These are phyloP conservation scores for Lanistes nyassanus DNA, from an alignment of 1,140 invertebrate genomes.

Conservation along the genomic window DNA sequence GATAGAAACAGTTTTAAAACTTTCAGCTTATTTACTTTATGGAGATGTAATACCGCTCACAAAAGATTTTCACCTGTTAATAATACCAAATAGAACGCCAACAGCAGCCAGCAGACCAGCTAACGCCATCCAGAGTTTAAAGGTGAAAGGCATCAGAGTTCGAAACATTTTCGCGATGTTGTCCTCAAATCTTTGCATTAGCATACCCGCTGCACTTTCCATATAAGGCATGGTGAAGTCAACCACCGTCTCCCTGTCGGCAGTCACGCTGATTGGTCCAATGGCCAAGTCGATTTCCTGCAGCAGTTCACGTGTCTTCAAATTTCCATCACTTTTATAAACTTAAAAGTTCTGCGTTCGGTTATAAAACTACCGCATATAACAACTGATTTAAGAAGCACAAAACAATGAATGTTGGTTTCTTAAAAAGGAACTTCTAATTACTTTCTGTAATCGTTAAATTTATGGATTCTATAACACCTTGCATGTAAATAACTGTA, in stretches of 20 bases:
- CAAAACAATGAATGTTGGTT: too few relatives aligned
- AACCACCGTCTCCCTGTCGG: conserved; percentile 48
- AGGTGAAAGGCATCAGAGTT: conserved; percentile 74
- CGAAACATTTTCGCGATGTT: conserved; percentile 89
- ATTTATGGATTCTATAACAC: too few relatives aligned
- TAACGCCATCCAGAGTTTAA: conserved; percentile 33
- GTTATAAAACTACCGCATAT: too few relatives aligned
- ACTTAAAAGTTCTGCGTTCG: too few relatives aligned
- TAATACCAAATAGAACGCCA: conserved; percentile 17
- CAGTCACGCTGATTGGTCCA: conserved; percentile 54
- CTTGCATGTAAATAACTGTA: too few relatives aligned
- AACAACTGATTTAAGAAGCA: too few relatives aligned
- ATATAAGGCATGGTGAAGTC: conserved; percentile 61
- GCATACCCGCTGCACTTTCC: conserved; percentile 66
- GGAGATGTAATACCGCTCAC: too few relatives aligned
- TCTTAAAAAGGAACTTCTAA: too few relatives aligned
- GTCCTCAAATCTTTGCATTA: conserved; percentile 95
- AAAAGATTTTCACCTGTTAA: conserved; percentile 16
- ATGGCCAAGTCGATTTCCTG: conserved; percentile 57
- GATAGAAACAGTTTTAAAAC: too few relatives aligned
- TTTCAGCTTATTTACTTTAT: too few relatives aligned
- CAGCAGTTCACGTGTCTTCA: background rate
- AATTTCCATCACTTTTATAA: background rate
- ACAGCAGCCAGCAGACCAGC: conserved; percentile 21
- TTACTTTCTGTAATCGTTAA: too few relatives aligned